These are phyloP conservation scores for Glyptemys insculpta DNA, from an alignment of 2,797 vertebrate genomes.

Conservation along the genomic window DNA sequence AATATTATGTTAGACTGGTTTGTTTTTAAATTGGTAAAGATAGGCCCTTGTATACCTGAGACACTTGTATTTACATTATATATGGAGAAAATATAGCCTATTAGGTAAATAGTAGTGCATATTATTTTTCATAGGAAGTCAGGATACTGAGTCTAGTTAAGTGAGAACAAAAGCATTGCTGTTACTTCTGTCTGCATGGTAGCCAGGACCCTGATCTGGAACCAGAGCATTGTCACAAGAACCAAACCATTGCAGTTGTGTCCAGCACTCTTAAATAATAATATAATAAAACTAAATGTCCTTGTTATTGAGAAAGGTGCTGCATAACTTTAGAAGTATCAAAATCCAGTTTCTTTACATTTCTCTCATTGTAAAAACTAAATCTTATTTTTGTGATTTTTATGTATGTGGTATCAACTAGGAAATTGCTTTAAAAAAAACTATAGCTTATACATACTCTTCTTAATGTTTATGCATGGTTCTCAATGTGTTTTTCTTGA, in stretches of 20 bases:
- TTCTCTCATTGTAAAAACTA: background rate
- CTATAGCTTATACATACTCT: background rate
- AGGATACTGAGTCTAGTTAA: background rate
- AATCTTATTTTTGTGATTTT: background rate
- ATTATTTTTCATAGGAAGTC: background rate
- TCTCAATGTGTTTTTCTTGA: background rate
- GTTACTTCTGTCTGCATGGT: background rate
- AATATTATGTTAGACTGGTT: background rate
- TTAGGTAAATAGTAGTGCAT: background rate
- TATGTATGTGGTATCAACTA: background rate
- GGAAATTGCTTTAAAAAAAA: background rate
- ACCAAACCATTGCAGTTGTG: background rate
- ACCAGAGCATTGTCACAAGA: background rate
- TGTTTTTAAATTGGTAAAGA: background rate
- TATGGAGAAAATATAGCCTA: background rate
- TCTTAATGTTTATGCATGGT: accelerated
- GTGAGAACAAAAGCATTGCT: background rate
- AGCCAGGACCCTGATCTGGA: background rate
- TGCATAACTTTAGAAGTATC: accelerated
- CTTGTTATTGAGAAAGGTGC: background rate
- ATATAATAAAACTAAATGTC: background rate
- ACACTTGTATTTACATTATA: background rate
- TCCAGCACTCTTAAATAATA: background rate
- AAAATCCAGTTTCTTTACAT: background rate
- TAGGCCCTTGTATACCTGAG: background rate